These are phyloP conservation scores for Cerastis leucographa DNA, from an alignment of 2,888 invertebrate genomes.

Conservation along the genomic window DNA sequence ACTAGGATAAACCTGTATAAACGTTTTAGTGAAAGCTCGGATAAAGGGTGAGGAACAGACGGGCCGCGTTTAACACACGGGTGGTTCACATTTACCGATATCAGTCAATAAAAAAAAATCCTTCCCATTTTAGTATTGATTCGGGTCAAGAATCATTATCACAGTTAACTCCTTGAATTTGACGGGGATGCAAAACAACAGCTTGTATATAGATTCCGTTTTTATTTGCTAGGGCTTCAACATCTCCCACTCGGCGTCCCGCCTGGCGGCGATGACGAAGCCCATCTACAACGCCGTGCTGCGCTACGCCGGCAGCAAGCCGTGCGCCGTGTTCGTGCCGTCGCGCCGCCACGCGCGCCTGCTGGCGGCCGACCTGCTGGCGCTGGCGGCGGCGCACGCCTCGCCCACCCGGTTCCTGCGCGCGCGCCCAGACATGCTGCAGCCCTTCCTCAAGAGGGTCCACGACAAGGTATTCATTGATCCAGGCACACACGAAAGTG, in stretches of 20 bases:
- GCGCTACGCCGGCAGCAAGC: slow-evolving; percentile 95
- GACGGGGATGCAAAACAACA: too few relatives aligned
- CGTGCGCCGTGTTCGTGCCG: slow-evolving; percentile 97
- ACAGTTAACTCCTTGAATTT: too few relatives aligned
- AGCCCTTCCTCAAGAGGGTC: slow-evolving; percentile 96
- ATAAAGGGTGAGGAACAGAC: too few relatives aligned
- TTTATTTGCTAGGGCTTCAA: slow-evolving; percentile 94
- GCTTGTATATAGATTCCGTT: too few relatives aligned
- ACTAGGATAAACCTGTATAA: too few relatives aligned
- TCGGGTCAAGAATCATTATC: too few relatives aligned
- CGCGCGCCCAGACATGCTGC: slow-evolving; percentile 95
- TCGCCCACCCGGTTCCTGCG: slow-evolving; percentile 97
- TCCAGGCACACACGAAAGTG: too few relatives aligned
- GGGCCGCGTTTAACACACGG: too few relatives aligned
- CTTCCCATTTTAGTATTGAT: too few relatives aligned
- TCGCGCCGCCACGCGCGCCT: slow-evolving; percentile 97
- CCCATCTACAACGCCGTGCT: slow-evolving; percentile 98
- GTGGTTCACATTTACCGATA: too few relatives aligned
- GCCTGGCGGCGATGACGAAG: slow-evolving; percentile 99
- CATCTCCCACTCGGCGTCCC: slow-evolving; percentile 98
- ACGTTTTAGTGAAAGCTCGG: too few relatives aligned
- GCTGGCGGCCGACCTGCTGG: slow-evolving; percentile 98
- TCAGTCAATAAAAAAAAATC: too few relatives aligned
- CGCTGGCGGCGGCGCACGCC: slow-evolving; percentile 97
- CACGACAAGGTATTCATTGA: slow-evolving; percentile 96